A percentile compares a stretch with the other conserved stretches of the same genome.
Conservation (phyloP, 1,140 invertebrate species). For the Cydia splendana region DNA sequence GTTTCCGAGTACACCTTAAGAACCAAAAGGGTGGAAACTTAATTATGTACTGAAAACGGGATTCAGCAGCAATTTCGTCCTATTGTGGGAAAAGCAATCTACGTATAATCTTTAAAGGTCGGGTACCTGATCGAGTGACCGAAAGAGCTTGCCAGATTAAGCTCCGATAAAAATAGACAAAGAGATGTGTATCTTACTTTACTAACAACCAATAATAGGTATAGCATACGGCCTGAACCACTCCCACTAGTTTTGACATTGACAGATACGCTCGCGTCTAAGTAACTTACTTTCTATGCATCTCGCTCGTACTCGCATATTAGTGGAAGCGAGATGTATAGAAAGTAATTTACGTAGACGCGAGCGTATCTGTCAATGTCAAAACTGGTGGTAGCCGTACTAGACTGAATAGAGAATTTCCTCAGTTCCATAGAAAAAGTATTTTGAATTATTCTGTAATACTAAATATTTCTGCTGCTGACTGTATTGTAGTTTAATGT, state of each 20-base stretch:
- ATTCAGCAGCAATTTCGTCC: conserved; percentile 14
- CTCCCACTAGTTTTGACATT: too few species aligned
- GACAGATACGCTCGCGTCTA: too few species aligned
- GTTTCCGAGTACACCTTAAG: not conserved
- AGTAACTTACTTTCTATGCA: too few species aligned
- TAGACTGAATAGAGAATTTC: too few species aligned
- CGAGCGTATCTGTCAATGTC: too few species aligned
- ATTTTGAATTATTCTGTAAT: not conserved
- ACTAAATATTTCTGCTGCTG: not conserved
- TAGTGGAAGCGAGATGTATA: too few species aligned
- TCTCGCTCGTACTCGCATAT: too few species aligned
- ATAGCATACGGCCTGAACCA: too few species aligned
- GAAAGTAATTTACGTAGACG: too few species aligned
- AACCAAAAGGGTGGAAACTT: not conserved
- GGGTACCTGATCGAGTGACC: not conserved
- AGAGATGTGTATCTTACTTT: not conserved
- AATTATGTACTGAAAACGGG: conserved; percentile 21
- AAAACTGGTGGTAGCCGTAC: too few species aligned
- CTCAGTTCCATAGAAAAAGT: too few species aligned
- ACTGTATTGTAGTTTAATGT: not conserved
- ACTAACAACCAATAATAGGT: too few species aligned
- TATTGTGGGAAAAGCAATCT: conserved; percentile 15
- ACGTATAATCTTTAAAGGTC: conserved; percentile 22
- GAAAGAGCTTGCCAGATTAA: conserved; percentile 3
- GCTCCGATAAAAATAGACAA: not conserved